Conservation (phyloP, 2,888 invertebrate genomes). For the Agonum fuliginosum region DNA sequence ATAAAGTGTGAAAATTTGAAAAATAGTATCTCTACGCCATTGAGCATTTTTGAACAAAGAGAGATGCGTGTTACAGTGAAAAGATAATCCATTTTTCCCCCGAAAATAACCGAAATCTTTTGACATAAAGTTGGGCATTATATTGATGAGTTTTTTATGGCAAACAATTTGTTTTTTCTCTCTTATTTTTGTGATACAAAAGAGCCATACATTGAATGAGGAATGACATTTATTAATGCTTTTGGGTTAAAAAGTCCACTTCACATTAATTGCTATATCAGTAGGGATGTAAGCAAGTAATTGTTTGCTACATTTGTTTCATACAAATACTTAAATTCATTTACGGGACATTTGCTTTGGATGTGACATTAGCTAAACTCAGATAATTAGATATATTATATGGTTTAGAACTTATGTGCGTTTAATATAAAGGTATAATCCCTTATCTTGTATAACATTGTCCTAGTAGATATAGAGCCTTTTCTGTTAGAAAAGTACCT, state of each 20-base stretch:
- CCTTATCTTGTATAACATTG: too few relatives aligned
- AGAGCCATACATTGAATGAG: slow-evolving; percentile 18
- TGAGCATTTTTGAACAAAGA: slow-evolving; percentile 26
- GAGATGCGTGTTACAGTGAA: slow-evolving; percentile 27
- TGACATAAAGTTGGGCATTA: slow-evolving; percentile 42
- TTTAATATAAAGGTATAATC: too few relatives aligned
- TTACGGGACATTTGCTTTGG: not conserved
- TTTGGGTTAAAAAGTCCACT: slow-evolving; percentile 29
- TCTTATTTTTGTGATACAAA: slow-evolving; percentile 27
- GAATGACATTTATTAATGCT: slow-evolving; percentile 41
- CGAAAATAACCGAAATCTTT: slow-evolving; percentile 35
- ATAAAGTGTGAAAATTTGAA: too few relatives aligned
- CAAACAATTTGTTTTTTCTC: slow-evolving; percentile 26
- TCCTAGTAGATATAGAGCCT: too few relatives aligned
- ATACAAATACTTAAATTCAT: not conserved
- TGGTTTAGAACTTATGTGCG: too few relatives aligned
- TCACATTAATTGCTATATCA: slow-evolving; percentile 34
- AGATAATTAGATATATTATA: too few relatives aligned
- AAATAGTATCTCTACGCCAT: not conserved
- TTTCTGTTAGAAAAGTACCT: too few relatives aligned
- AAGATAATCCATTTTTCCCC: slow-evolving; percentile 18
- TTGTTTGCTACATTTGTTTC: slow-evolving; percentile 4
- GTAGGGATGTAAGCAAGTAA: slow-evolving; percentile 11
- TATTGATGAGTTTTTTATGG: slow-evolving; percentile 41
- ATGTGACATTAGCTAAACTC: not conserved